These are phyloP conservation scores for Aleadryas rufinucha DNA, from an alignment of 2,113 vertebrate genomes.

Conservation along the genomic window DNA sequence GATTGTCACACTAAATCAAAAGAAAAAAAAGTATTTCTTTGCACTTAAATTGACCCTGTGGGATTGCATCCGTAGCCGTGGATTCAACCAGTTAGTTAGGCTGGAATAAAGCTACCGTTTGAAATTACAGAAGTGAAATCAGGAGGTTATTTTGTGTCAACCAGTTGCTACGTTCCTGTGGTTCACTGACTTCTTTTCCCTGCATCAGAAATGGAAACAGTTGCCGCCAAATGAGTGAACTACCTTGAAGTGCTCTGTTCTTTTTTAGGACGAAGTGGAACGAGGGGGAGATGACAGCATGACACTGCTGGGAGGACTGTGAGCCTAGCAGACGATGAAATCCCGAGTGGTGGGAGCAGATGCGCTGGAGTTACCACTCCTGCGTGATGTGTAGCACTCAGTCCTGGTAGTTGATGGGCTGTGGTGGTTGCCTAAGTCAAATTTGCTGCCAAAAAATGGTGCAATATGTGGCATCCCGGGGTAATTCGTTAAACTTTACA, in stretches of 20 bases:
- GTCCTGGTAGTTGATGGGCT: not conserved
- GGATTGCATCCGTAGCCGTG: fast-evolving
- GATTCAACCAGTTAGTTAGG: not conserved
- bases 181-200: not conserved
- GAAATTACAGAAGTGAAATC: not conserved
- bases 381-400: fast-evolving
- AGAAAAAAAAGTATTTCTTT: not conserved
- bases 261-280: not conserved
- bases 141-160: not conserved
- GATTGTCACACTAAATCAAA: not conserved
- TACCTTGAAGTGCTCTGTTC: not conserved
- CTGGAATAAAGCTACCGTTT: not conserved
- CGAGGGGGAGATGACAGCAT: not conserved
- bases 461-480: not conserved
- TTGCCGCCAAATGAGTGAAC: not conserved
- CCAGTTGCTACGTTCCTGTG: not conserved
- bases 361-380: not conserved
- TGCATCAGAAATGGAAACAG: not conserved
- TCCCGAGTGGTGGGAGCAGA: not conserved
- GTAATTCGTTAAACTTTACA: not conserved
- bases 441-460: not conserved
- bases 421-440: not conserved
- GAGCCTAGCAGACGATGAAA: not conserved
- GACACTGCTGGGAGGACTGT: not conserved
- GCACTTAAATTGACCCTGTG: not conserved